Evolutionary conservation across 1,140 invertebrate genomes (phyloP).

Genomic region (Drosophila repletoides): DNA sequence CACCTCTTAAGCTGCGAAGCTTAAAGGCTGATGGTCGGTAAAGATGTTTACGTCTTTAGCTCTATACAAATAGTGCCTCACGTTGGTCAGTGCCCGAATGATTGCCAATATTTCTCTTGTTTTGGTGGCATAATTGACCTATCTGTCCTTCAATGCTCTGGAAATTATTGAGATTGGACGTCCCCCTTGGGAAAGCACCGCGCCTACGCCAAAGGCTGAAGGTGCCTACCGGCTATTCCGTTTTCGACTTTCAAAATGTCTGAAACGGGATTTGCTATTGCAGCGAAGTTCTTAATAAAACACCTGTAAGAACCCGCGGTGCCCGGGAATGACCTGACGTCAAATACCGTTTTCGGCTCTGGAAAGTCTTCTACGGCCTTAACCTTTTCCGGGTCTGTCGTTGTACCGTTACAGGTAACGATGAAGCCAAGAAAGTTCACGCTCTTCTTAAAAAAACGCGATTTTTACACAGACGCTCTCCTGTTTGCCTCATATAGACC

Average conservation of each 20-base stretch:
- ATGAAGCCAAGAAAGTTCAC: too few relatives aligned
- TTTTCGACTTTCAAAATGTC: too few relatives aligned
- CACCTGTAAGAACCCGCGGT: too few relatives aligned
- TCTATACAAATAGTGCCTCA: background rate
- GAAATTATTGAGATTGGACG: background rate
- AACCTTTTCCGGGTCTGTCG: background rate
- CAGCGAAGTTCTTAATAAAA: too few relatives aligned
- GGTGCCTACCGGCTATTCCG: too few relatives aligned
- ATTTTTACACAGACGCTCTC: background rate
- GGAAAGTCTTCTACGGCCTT: background rate
- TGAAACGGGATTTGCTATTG: too few relatives aligned
- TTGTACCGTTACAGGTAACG: background rate
- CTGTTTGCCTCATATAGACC: background rate
- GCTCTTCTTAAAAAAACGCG: background rate
- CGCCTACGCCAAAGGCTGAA: too few relatives aligned
- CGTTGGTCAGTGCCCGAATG: background rate
- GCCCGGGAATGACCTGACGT: too few relatives aligned
- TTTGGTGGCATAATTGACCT: background rate
- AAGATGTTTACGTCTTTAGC: background rate
- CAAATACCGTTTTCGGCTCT: background rate
- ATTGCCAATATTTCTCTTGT: background rate
- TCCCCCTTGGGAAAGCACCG: background rate
- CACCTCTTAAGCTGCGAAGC: too few relatives aligned
- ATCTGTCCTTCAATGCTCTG: background rate
- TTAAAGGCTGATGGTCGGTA: background rate